These are phyloP conservation scores for Mythimna albipuncta DNA, from an alignment of 2,888 invertebrate genomes.

Conservation along the genomic window DNA sequence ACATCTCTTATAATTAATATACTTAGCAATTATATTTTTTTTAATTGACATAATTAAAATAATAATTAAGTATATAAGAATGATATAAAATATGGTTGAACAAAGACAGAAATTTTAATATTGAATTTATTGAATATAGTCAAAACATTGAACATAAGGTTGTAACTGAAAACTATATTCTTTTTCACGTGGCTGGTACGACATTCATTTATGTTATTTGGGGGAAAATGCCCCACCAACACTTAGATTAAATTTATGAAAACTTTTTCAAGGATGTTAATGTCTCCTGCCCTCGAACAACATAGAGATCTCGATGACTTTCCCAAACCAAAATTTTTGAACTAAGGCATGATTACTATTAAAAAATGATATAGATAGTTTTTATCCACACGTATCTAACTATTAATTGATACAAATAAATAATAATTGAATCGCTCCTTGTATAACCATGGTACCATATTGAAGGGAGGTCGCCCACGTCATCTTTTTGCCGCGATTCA, in stretches of 20 bases:
- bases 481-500: not conserved
- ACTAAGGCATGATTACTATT: not conserved
- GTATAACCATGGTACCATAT: conserved; percentile 39
- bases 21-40: not conserved
- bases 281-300: not conserved
- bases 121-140: not conserved
- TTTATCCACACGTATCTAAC: not conserved
- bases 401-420: not conserved
- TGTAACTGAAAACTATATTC: not conserved
- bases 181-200: not conserved
- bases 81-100: not conserved
- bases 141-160: not conserved
- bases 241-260: not conserved
- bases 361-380: not conserved
- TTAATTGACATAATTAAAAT: not conserved
- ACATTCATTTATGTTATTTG: not conserved
- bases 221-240: not conserved
- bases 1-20: not conserved
- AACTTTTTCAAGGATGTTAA: conserved; percentile 1
- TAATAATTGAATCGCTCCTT: conserved; percentile 17
- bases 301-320: not conserved
- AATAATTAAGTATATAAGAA: not conserved
- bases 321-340: not conserved
- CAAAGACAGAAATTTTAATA: not conserved
- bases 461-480: not conserved